phyloP scores from a whole-genome alignment of 2,888 invertebrate species.

The Orthosia cruda region DNA sequence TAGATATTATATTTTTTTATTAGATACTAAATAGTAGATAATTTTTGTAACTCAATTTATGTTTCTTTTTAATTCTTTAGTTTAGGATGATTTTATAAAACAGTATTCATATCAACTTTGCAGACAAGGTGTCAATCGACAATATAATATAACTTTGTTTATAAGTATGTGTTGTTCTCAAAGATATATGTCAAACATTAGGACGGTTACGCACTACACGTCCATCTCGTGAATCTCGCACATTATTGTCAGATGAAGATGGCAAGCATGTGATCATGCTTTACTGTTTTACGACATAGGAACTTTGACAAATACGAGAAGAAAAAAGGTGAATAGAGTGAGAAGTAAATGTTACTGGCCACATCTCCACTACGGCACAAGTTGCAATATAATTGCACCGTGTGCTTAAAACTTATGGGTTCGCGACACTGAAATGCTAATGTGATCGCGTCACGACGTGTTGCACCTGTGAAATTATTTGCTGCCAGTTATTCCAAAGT shows the following conservation, averaged over 20 bases:
- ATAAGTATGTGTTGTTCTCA: not conserved
- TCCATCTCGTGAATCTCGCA: conserved; percentile 18
- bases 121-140: not conserved
- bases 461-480: too few relatives aligned
- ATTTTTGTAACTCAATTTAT: conserved; percentile 3
- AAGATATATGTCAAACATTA: too few relatives aligned
- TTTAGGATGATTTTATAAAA: not conserved
- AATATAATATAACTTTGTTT: not conserved
- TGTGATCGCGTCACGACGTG: too few relatives aligned
- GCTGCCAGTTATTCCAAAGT: too few relatives aligned
- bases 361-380: not conserved
- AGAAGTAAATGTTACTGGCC: not conserved
- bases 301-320: not conserved
- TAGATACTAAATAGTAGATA: not conserved
- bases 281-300: not conserved
- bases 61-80: not conserved
- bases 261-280: not conserved
- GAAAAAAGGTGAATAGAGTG: not conserved
- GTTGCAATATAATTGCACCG: not conserved
- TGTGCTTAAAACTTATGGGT: not conserved
- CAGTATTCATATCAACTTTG: not conserved
- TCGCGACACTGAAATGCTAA: too few relatives aligned
- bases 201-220: too few relatives aligned
- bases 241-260: not conserved
- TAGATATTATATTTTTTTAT: not conserved